These are phyloP conservation scores for Drosophila cracens DNA, from an alignment of 2,888 invertebrate species.

Conservation along the genomic window DNA sequence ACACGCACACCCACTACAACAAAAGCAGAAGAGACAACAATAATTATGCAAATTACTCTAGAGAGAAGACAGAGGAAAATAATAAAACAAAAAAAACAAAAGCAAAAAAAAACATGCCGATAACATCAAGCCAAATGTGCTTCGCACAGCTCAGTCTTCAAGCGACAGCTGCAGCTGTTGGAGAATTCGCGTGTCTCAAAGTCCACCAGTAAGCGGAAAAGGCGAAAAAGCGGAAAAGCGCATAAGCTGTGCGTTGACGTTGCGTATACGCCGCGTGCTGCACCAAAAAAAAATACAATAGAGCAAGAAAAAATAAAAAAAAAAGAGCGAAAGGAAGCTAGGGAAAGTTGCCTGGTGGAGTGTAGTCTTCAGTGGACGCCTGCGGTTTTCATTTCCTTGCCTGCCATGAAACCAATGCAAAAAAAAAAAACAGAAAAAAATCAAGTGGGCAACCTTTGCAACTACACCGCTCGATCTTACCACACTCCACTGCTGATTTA, in stretches of 20 bases:
- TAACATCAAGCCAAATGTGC: constrained; percentile 49
- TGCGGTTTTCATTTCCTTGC: constrained; percentile 74
- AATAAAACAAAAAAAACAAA: constrained; percentile 1
- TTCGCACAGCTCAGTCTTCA: constrained; percentile 15
- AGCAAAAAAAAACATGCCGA: constrained; percentile 25
- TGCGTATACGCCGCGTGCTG: constrained; percentile 65
- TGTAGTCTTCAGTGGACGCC: constrained; percentile 48
- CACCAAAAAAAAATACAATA: constrained; percentile 15
- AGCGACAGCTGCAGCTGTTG: constrained; percentile 57
- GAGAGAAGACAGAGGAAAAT: constrained; percentile 6
- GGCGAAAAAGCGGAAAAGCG: constrained; percentile 68
- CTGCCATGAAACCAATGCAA: constrained; percentile 40
- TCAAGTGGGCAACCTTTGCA: constrained; percentile 57
- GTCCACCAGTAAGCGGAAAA: constrained; percentile 14
- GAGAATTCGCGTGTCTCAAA: constrained; percentile 51
- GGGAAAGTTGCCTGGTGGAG: constrained; percentile 34
- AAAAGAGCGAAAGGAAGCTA: constrained; percentile 22
- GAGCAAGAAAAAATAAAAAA: background rate
- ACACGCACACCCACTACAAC: constrained; percentile 3
- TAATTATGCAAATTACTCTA: constrained; percentile 72
- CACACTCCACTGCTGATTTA: constrained; percentile 60
- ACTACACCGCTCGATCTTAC: constrained; percentile 1
- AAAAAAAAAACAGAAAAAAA: background rate
- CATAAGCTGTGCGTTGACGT: constrained; percentile 73
- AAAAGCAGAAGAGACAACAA: constrained; percentile 42